These are phyloP conservation scores for Periparus ater DNA, from an alignment of 2,797 vertebrate species.

Conservation along the genomic window DNA sequence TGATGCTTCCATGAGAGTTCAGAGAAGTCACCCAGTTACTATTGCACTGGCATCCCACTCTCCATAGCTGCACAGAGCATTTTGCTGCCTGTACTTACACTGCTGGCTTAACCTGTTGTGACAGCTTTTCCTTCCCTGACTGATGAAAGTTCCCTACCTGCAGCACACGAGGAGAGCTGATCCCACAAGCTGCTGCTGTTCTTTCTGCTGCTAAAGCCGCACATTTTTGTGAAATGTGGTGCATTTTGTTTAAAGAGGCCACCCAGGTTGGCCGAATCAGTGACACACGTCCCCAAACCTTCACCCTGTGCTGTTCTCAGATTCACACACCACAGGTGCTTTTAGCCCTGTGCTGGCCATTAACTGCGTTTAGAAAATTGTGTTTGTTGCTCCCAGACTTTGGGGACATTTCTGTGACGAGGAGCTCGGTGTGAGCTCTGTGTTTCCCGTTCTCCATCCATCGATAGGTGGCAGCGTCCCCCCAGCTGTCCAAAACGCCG, in stretches of 20 bases:
- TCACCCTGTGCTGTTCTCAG: conserved; percentile 20
- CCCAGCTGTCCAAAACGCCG: conserved; percentile 49
- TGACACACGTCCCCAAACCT: not conserved
- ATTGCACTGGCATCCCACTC: not conserved
- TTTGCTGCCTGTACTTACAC: not conserved
- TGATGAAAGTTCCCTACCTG: not conserved
- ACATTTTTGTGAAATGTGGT: not conserved
- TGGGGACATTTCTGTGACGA: not conserved
- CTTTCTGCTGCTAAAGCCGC: not conserved
- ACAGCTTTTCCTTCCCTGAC: not conserved
- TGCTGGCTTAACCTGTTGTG: accelerated
- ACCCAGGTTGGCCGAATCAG: not conserved
- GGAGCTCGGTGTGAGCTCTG: not conserved
- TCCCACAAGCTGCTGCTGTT: not conserved
- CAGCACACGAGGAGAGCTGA: not conserved
- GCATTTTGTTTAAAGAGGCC: not conserved
- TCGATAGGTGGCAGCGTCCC: conserved; percentile 76
- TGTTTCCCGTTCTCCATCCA: conserved; percentile 46
- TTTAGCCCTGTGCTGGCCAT: not conserved
- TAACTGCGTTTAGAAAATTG: not conserved
- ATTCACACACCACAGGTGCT: not conserved
- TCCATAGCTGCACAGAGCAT: not conserved
- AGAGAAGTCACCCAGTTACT: not conserved
- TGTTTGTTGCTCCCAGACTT: not conserved
- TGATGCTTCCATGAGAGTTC: not conserved